Base-by-base conservation (phyloP, 2,113 vertebrate genomes). In the Grantiella picta region DNA sequence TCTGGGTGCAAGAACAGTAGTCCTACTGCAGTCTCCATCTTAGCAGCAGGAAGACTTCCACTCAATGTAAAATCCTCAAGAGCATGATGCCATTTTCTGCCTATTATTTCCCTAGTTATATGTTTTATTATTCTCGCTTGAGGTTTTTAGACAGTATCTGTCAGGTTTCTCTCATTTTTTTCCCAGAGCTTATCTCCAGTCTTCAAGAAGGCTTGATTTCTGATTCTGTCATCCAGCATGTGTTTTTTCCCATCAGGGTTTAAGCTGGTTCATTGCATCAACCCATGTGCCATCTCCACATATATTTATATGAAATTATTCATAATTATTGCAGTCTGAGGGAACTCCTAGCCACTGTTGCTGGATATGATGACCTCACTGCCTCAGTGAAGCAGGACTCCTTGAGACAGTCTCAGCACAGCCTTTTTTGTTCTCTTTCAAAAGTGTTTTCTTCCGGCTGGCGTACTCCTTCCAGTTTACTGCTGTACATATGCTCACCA, bases 331-430 rank as follows among this genome's bases (percentile, higher is more conserved):
- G n/a, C 33, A 21, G 49, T 12, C 40, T 64, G 52, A 29, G 47
- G 56, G 40, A 66, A 19, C 56, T 57, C n/a, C 36, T 61, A 42
- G 33, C 33, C 64, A 27, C 27, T 25, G 7, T 13, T 84, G 16
- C 24, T 52, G 29, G 56, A 38, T n/a, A 25, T 15, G 10, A 24
- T 0, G 2, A 70, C 57, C 60, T 78, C 0, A 0, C 31, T 66
- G 35, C 56, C 47, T 65, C 33, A 59, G 4, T 27, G 47, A 68
- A 57, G 35, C 3, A n/a, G 52, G 35, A 47, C 5, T 61, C n/a
- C 49, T 59, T 22, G 36, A 49, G 22, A 28, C 69, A 54, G 69
- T 31, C 31, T 61, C 69, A 31, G 36, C n/a, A 40, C 0, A 4
- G 47, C 29, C 33, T n/a, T 60, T 80, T 82, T 44, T 36, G 11